Evolutionary conservation across 2,888 invertebrate genomes (phyloP).

Genomic region (Torymus texanus): DNA sequence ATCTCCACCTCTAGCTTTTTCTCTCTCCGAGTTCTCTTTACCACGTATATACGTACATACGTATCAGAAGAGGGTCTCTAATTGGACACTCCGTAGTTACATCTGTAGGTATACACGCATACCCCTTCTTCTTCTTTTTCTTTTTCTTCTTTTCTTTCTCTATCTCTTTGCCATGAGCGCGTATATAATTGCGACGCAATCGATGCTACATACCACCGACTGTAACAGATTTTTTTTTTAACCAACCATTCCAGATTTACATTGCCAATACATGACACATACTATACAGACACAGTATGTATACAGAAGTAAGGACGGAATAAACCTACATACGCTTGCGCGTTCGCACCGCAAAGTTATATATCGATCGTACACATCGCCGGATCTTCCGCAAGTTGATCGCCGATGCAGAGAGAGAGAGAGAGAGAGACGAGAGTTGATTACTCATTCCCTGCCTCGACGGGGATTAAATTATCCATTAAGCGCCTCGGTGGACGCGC

Average conservation of each 20-base stretch:
- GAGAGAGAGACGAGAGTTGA: conserved; percentile 17
- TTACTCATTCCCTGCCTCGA: conserved; percentile 46
- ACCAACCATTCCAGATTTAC: background rate
- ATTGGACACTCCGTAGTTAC: conserved; percentile 47
- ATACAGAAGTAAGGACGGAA: background rate
- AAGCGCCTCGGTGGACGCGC: conserved; percentile 56
- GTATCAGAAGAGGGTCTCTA: conserved; percentile 43
- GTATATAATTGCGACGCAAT: background rate
- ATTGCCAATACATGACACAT: conserved; percentile 3
- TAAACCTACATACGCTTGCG: conserved; percentile 2
- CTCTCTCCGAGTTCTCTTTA: too few relatives aligned
- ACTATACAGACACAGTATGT: background rate
- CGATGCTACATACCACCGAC: background rate
- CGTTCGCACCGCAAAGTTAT: conserved; percentile 33
- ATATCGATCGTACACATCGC: conserved; percentile 7
- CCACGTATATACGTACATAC: background rate
- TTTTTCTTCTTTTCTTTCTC: background rate
- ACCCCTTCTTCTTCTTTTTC: background rate
- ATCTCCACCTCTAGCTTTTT: too few relatives aligned
- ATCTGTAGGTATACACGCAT: background rate
- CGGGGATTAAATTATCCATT: conserved; percentile 61
- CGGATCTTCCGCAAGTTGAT: conserved; percentile 42
- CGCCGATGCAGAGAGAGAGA: conserved; percentile 16
- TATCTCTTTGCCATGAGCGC: background rate
- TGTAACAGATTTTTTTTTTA: too few relatives aligned